These are phyloP conservation scores for Synergus laeviventris DNA, from an alignment of 2,888 invertebrate species.

Conservation along the genomic window DNA sequence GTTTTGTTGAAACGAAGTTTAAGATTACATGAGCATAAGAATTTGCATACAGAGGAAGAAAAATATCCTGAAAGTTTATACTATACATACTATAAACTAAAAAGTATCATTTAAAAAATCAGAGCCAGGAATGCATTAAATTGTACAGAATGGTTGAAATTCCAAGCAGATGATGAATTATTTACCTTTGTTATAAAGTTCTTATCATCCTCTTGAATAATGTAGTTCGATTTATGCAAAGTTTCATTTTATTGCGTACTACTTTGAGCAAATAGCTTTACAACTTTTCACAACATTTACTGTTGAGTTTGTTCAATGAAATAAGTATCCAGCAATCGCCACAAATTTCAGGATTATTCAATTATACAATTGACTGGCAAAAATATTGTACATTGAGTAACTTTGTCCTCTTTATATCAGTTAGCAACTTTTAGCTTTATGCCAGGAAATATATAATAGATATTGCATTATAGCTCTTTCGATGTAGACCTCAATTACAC, in stretches of 20 bases:
- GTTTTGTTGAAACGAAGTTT: constrained; percentile 2
- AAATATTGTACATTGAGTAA: neutral
- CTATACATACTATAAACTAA: no score
- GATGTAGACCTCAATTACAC: neutral
- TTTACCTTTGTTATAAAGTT: no score
- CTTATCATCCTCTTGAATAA: neutral
- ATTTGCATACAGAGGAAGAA: no score
- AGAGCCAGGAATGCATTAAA: no score
- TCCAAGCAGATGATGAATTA: no score
- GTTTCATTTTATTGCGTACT: neutral
- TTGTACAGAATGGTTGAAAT: no score
- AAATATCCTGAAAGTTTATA: no score
- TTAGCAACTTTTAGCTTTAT: neutral
- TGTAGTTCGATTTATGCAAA: neutral
- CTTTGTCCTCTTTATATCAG: neutral
- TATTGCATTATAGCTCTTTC: neutral
- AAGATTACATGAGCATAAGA: neutral
- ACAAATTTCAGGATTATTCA: neutral
- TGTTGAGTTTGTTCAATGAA: neutral
- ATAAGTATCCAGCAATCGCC: neutral
- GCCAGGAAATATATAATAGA: neutral
- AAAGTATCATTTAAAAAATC: no score
- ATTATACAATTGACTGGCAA: no score
- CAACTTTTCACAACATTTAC: neutral
- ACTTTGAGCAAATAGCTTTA: neutral